Evolutionary conservation across 1,140 invertebrate species (phyloP).

Genomic region (Hycleus cichorii): DNA sequence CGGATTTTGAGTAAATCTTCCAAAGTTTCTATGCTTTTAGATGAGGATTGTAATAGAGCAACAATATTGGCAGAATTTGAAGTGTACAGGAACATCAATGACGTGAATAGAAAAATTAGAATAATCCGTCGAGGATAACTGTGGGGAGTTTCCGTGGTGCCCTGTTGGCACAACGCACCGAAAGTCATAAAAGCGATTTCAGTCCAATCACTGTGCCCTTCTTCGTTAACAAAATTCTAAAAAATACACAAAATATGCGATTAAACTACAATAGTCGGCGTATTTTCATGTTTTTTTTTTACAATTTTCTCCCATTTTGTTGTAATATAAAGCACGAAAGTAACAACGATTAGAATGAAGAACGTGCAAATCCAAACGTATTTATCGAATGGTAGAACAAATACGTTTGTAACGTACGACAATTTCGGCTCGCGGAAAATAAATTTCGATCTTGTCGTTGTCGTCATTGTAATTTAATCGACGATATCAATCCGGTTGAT

Average conservation of each 20-base stretch:
- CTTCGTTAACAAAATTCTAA: not conserved
- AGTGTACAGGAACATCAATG: conserved; percentile 48
- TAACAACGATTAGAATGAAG: conserved; percentile 43
- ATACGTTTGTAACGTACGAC: conserved; percentile 59
- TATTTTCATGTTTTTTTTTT: not conserved
- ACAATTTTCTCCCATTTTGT: conserved; percentile 40
- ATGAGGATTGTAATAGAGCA: conserved; percentile 55
- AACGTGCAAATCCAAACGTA: conserved; percentile 51
- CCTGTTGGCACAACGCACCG: conserved; percentile 57
- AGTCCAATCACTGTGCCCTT: conserved; percentile 10
- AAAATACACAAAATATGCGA: not conserved
- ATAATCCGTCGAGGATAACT: conserved; percentile 42
- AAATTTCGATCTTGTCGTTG: conserved; percentile 53
- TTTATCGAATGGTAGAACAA: conserved; percentile 51
- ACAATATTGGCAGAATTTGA: conserved; percentile 61
- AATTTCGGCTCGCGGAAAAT: conserved; percentile 58
- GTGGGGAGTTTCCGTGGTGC: conserved; percentile 39
- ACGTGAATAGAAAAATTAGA: conserved; percentile 45
- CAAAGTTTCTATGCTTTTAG: conserved; percentile 50
- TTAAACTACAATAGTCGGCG: not conserved
- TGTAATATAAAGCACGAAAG: conserved; percentile 28
- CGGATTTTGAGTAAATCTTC: conserved; percentile 53
- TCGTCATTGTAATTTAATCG: conserved; percentile 54
- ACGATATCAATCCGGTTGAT: conserved; percentile 50
- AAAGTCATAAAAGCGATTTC: conserved; percentile 41